phyloP scores from a whole-genome alignment of 2,113 vertebrate genomes.

The Heterotilapia buettikoferi region DNA sequence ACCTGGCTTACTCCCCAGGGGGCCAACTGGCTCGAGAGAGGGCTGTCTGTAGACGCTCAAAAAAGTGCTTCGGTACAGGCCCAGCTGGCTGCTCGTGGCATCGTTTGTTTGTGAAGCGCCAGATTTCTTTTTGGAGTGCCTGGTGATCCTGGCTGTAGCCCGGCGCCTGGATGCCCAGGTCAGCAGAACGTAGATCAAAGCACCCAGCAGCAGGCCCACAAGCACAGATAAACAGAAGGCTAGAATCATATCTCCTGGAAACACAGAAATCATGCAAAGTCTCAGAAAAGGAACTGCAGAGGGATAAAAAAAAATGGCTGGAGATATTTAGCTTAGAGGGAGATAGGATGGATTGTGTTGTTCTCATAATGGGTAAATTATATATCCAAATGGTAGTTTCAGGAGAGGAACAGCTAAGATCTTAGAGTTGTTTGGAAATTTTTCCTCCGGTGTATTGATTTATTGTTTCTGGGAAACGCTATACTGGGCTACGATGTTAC shows the following conservation, averaged over 20 bases:
- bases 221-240: constrained; percentile 89
- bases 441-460: constrained; percentile 36
- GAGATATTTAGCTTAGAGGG: neutral
- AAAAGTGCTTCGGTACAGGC: constrained; percentile 84
- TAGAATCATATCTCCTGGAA: constrained; percentile 81
- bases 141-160: constrained; percentile 85
- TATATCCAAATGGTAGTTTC: constrained; percentile 4
- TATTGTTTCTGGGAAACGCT: constrained; percentile 6
- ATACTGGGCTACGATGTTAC: constrained; percentile 26
- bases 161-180: constrained; percentile 83
- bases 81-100: constrained; percentile 64
- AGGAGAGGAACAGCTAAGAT: neutral
- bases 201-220: constrained; percentile 85
- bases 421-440: neutral
- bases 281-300: neutral
- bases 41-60: constrained; percentile 86
- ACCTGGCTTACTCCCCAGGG: constrained; percentile 82
- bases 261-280: neutral
- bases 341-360: neutral
- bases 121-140: constrained; percentile 65
- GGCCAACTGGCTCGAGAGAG: constrained; percentile 84
- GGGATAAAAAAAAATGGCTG: neutral
- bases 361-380: neutral
- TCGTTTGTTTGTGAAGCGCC: constrained; percentile 46
- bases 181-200: constrained; percentile 80